Evolutionary conservation across 2,888 invertebrate genomes (phyloP).

Genomic region (Yponomeuta plumbellus): DNA sequence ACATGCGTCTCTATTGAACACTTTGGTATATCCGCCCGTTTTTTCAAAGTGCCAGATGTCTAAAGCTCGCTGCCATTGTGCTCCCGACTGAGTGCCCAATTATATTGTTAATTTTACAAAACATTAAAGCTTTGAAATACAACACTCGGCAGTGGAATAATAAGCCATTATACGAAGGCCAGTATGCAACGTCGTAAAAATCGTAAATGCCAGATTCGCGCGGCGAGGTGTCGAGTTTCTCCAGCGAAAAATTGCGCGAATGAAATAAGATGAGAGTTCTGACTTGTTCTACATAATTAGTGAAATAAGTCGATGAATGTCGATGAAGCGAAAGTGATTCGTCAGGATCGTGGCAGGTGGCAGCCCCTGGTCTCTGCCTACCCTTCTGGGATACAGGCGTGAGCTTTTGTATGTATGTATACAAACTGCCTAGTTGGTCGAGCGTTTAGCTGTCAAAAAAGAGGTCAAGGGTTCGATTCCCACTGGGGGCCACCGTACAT

Average conservation of each 20-base stretch:
- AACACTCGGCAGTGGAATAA: constrained; percentile 62
- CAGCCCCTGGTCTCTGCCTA: no score
- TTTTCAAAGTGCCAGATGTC: constrained; percentile 69
- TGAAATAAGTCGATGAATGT: background rate
- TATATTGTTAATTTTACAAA: constrained; percentile 76
- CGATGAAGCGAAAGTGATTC: no score
- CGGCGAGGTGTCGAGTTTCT: constrained; percentile 8
- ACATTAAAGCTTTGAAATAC: constrained; percentile 66
- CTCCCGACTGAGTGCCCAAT: constrained; percentile 66
- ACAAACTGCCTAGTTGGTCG: no score
- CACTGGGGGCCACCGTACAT: no score
- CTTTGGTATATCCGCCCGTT: constrained; percentile 72
- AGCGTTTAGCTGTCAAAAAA: no score
- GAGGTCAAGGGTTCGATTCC: no score
- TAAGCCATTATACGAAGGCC: constrained; percentile 56
- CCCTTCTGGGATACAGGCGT: no score
- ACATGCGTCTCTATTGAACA: constrained; percentile 61
- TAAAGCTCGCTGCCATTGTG: constrained; percentile 47
- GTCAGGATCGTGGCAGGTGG: no score
- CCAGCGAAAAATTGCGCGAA: background rate
- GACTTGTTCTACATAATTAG: background rate
- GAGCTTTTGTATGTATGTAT: no score
- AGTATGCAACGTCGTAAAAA: background rate
- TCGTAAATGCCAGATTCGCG: constrained; percentile 1
- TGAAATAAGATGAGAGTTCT: background rate